Base-by-base conservation (phyloP, 2,888 invertebrate species). In the Harmothoe impar region DNA sequence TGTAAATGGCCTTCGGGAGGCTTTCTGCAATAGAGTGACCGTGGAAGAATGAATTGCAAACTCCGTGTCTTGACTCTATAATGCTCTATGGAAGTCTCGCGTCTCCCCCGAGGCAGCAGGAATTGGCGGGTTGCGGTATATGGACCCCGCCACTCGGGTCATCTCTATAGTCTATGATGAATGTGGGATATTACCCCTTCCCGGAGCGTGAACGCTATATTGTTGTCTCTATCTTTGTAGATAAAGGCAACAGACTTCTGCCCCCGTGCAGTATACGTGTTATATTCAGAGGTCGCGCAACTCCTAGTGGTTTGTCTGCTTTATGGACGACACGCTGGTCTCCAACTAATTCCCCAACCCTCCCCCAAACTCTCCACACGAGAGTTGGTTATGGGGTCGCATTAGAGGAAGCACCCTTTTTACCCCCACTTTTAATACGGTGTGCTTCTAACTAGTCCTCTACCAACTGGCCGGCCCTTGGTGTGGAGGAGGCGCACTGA, bases 21-120 rank as follows among this genome's bases (percentile, higher is more conserved):
- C 31, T 72, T 23, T 72, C 72, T 72, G 43, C 43, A 43, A 43
- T 43, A 29, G 72, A 72, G 29, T 20, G 77, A 12, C n/a, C 35
- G 0, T 7, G 20, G 7, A 81, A 81, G 81, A 81, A 81, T 81
- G 81, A 81, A 81, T 81, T 35, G 81, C 81, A 77, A 33, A 81
- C 35, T 81, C 81, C 35, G 20, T 1, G 20, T 33, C 81, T 31
- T n/a, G 5, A 81, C 35, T 17, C 35, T 17, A 0, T 72, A 72
- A 72, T 72, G 72, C 72, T 72, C 20, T 0, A 25, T 72, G 1
- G 0, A 29, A 25, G 72, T 29, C 72, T 72, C 43, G 81, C 23
- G 17, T 43, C 20, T 43, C 81, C 35, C 81, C n/a, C 23, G 43
- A 35, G 81, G 81, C 33, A 33, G 15, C 17, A 20, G 20, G 81